Evolutionary conservation across 2,888 invertebrate species (phyloP), one percentile per base, ranked within the genome.

Genomic region (Acleris sparsana): DNA sequence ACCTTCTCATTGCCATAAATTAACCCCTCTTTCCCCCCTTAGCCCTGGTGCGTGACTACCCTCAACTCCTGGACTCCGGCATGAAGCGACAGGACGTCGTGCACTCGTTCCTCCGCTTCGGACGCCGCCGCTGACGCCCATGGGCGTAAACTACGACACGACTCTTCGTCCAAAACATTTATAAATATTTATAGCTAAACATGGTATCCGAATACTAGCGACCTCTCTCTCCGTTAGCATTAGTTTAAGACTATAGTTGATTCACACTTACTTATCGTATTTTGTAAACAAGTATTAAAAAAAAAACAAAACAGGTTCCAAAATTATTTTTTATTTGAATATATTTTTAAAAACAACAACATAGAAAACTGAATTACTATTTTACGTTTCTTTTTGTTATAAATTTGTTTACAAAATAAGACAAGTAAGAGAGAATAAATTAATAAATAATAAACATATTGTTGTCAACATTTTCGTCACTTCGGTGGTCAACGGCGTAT

Each of bases 51-150:
- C 91, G 92, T 69, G 91, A 93, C 82, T 92, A 93, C 82, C 93
- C 93, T 0, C 92, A 93, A 64, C 87, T 93, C 5, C 80, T 93
- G 61, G 95, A 96, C 89, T 94, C 94, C 72, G 96, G 95, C 71
- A 95, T 95, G 79, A 97, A 97, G 87, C 94, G 97, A 70, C 97
- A 97, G 81, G 97, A 97, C 89, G 96, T 97, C 57, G 97, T 97
- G 78, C 97, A 97, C 88, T 97, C 97, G 63, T 97, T 97, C 92
- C 94, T 97, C 76, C 95, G 97, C 79, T 97, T 97, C 85, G 97
- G 97, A 63, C 95, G 96, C 84, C 94, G 96, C 83, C 96, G 96
- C 93, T 95, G 95, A 92, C 87, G 70, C 66, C 33, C 13, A 39
- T 0, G 4, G 39, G 68, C 63, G 44, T 53, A 64, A 52, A 48